phyloP scores from a whole-genome alignment of 2,888 invertebrate species.

The Parascotia fuliginaria region DNA sequence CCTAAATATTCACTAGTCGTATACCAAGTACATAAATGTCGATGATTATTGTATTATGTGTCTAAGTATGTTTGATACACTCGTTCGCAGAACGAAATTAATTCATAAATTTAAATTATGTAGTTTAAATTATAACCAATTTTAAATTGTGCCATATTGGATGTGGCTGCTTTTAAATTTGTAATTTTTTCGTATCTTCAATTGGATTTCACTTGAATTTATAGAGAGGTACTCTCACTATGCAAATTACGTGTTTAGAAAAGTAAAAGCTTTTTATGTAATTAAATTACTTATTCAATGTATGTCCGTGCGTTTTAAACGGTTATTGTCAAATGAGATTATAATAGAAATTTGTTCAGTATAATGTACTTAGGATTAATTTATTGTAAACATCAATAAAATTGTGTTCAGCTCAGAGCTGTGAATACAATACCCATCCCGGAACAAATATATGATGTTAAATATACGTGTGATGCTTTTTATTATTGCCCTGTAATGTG shows the following conservation, averaged over 20 bases:
- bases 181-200: conserved; percentile 28
- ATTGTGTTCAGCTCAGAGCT: conserved; percentile 74
- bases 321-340: conserved; percentile 46
- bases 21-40: conserved; percentile 50
- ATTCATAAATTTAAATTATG: conserved; percentile 32
- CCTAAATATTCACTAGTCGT: conserved; percentile 54
- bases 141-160: conserved; percentile 55
- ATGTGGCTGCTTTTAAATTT: conserved; percentile 46
- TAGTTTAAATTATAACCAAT: conserved; percentile 43
- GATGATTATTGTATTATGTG: conserved; percentile 24
- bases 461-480: conserved; percentile 27
- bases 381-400: conserved; percentile 39
- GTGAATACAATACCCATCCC: conserved; percentile 53
- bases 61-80: conserved; percentile 40
- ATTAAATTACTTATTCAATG: conserved; percentile 52
- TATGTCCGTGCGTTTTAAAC: conserved; percentile 62
- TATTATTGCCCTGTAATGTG: conserved; percentile 9
- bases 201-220: conserved; percentile 20
- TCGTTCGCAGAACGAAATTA: conserved; percentile 48
- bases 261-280: conserved; percentile 49
- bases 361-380: conserved; percentile 36
- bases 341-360: conserved; percentile 36
- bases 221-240: conserved; percentile 45
- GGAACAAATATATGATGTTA: conserved; percentile 66
- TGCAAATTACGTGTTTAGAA: conserved; percentile 37